Conservation (phyloP, 2,888 invertebrate genomes). For the Cistogaster globosa region DNA sequence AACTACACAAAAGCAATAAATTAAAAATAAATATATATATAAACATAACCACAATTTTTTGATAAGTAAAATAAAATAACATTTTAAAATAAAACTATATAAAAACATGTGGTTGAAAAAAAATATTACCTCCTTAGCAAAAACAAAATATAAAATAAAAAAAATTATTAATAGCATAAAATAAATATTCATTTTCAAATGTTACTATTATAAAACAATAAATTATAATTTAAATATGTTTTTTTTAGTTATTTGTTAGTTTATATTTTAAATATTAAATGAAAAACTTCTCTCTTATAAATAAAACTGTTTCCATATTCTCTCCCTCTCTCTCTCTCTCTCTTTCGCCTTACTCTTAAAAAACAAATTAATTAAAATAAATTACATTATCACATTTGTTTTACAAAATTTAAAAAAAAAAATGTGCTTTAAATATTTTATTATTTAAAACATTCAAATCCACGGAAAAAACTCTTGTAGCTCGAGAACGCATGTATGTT, state of each 20-base stretch:
- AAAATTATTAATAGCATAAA: conserved; percentile 38
- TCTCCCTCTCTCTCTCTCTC: background rate
- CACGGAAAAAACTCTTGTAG: no score
- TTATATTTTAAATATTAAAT: conserved; percentile 61
- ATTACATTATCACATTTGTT: no score
- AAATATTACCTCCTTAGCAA: conserved; percentile 81
- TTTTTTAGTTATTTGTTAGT: conserved; percentile 68
- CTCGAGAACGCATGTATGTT: no score
- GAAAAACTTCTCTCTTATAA: background rate
- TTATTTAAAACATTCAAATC: background rate
- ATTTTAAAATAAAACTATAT: background rate
- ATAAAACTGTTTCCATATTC: background rate
- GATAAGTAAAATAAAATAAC: conserved; percentile 4
- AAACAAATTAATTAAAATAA: no score
- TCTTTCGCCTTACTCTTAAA: background rate
- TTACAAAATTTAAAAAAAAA: no score
- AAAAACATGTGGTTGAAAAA: conserved; percentile 72
- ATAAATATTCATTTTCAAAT: conserved; percentile 65
- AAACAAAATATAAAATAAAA: conserved; percentile 75
- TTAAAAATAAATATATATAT: conserved; percentile 49
- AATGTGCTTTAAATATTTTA: no score
- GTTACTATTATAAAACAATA: conserved; percentile 57
- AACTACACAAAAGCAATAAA: conserved; percentile 64
- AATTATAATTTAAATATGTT: conserved; percentile 61
- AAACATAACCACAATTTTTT: conserved; percentile 47